Evolutionary conservation across 2,113 vertebrate species (phyloP), one percentile per base, ranked within the genome.

Genomic region (Sphaerodactylus townsendi): DNA sequence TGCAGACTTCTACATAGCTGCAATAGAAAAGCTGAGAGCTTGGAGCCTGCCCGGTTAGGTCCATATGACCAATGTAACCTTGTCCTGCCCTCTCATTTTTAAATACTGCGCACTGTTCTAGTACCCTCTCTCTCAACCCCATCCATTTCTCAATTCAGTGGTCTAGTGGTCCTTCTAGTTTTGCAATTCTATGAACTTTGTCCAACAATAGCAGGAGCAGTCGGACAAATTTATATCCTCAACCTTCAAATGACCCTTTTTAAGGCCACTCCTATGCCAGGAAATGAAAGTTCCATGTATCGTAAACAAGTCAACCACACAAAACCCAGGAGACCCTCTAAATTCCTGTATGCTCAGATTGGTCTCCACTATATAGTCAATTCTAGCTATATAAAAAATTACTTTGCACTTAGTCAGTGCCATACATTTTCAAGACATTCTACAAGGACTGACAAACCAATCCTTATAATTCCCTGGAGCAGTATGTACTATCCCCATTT

Each of bases 251-350:
- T 70, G 35, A 56, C 66, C 68, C 79, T 74, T 48, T 30, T 82
- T 64, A 39, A 46, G 21, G 41, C 39, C 39, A 74, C 56, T 82
- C 53, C 76, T 62, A 11, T 78, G 35, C 66, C 25, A 71, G 37
- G 23, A 59, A 46, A 71, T 64, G 66, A 71, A 84, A 78, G 50
- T 71, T 84, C 66, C 37, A 62, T 9, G 6, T 62, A 62, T 46
- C 76, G 79, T 64, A 85, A 72, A 85, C 68, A 64, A 64, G 83
- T 79, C 68, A 85, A 28, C 39, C 23, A 84, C 39, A 62, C 15
- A 79, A 69, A 76, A 56, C 37, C 7, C 65, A 84, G 44, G 59
- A 85, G 77, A 65, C 41, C 41, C 17, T 73, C 70, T 74, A 85
- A 85, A 28, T 56, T 83, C 25, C 14, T 59, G 15, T 74, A 87